Evolutionary conservation across 2,888 invertebrate species (phyloP).

Genomic region (Ypsolopha scabrella): DNA sequence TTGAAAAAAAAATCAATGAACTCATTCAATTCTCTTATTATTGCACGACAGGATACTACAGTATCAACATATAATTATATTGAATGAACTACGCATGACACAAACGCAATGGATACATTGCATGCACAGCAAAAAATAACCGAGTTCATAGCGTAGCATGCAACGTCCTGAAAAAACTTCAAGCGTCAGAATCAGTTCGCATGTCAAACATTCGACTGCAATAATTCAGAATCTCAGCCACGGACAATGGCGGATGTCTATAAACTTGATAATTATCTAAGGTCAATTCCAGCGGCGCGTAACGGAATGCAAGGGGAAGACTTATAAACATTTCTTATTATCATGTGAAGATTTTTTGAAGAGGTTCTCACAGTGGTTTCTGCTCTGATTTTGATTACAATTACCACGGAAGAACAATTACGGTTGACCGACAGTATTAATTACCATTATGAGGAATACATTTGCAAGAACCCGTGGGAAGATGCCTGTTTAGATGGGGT

Average conservation of each 20-base stretch:
- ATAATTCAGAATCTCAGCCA: constrained; percentile 13
- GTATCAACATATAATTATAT: neutral
- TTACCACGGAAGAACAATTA: constrained; percentile 20
- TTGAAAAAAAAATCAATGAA: no score
- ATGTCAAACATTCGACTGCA: constrained; percentile 5
- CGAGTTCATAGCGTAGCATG: neutral
- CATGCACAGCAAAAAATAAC: neutral
- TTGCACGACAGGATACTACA: no score
- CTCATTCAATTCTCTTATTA: no score
- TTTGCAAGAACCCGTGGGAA: constrained; percentile 21
- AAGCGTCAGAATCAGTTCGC: neutral
- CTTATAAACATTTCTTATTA: constrained; percentile 36
- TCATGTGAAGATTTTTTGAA: constrained; percentile 67
- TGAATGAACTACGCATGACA: neutral
- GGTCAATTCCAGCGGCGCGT: constrained; percentile 53
- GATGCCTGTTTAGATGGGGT: neutral
- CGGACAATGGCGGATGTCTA: constrained; percentile 51
- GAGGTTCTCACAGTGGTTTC: constrained; percentile 56
- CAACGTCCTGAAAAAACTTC: neutral
- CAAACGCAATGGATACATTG: neutral
- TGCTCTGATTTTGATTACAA: constrained; percentile 50
- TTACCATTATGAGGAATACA: constrained; percentile 16
- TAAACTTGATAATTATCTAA: constrained; percentile 60
- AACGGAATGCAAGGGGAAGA: constrained; percentile 59
- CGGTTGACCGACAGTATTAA: constrained; percentile 46